Percentiles rank a stretch among this genome's conserved stretches.
Conservation (phyloP, 2,113 vertebrate genomes). For the Syngnathus typhle region DNA sequence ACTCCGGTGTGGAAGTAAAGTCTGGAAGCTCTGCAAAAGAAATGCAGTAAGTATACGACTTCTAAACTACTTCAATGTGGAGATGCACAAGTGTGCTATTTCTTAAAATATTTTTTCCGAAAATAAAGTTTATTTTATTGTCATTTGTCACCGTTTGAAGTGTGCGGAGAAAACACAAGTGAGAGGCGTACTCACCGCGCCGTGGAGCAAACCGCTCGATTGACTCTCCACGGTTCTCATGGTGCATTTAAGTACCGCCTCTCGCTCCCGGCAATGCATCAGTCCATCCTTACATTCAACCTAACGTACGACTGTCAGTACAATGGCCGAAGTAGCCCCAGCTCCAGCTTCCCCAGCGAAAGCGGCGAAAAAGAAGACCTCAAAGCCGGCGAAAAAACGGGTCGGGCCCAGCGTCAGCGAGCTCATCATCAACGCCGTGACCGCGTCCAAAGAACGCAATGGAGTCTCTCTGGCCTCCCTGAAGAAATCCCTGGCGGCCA, state of each 20-base stretch:
- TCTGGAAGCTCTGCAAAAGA: slow-evolving; percentile 2
- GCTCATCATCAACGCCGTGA: slow-evolving; percentile 21
- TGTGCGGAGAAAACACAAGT: slow-evolving; percentile 40
- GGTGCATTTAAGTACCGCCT: slow-evolving; percentile 10
- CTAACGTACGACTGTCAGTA: too few species aligned
- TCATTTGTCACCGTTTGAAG: not conserved
- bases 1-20: slow-evolving; percentile 3
- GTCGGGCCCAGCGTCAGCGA: slow-evolving; percentile 16
- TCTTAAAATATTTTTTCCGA: not conserved
- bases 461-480: slow-evolving; percentile 13
- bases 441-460: slow-evolving; percentile 22
- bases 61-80: not conserved
- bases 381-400: not conserved
- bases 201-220: not conserved
- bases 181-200: not conserved
- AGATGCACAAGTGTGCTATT: not conserved
- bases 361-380: slow-evolving; percentile 14
- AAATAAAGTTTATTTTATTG: too few species aligned
- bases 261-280: rapidly evolving
- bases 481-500: slow-evolving; percentile 15
- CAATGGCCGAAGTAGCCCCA: slow-evolving; percentile 39
- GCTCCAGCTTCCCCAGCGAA: slow-evolving; percentile 21
- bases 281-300: not conserved
- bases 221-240: slow-evolving; percentile 47
- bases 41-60: not conserved